A percentile compares a stretch with the other conserved stretches of the same genome.
Evolutionary conservation across 2,113 vertebrate genomes (phyloP).

Genomic region (Myocastor coypus): DNA sequence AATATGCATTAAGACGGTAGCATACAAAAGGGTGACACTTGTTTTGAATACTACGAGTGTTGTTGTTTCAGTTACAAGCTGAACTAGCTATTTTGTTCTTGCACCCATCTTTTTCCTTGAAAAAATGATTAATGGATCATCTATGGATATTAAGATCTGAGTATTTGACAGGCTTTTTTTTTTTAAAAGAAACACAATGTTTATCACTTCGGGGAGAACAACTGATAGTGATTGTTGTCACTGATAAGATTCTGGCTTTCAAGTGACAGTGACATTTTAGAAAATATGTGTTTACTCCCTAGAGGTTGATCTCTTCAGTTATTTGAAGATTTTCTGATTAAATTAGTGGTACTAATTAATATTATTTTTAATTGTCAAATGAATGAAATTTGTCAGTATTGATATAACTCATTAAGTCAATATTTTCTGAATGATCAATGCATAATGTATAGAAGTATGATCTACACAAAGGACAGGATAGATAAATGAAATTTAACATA

Average conservation of each 20-base stretch:
- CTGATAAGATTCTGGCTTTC: background rate
- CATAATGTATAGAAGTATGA: background rate
- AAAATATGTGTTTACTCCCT: background rate
- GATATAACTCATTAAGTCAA: background rate
- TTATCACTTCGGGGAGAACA: background rate
- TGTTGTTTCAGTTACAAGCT: background rate
- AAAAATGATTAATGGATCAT: background rate
- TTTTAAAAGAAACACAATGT: background rate
- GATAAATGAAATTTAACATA: background rate
- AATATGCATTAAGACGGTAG: background rate
- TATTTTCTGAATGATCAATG: conserved; percentile 34
- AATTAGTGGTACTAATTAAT: conserved; percentile 36
- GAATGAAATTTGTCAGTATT: conserved; percentile 26
- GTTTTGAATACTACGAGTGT: background rate
- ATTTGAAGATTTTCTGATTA: conserved; percentile 36
- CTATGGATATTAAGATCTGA: background rate
- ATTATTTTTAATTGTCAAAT: background rate
- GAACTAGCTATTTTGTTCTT: background rate
- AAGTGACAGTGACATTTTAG: background rate
- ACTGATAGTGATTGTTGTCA: background rate
- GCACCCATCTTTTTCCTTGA: background rate
- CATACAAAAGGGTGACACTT: background rate
- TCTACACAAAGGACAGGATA: background rate
- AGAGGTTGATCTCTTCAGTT: background rate
- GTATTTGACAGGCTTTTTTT: background rate